These are phyloP conservation scores for Adineta ricciae DNA, from an alignment of 2,888 invertebrate genomes.

Conservation along the genomic window DNA sequence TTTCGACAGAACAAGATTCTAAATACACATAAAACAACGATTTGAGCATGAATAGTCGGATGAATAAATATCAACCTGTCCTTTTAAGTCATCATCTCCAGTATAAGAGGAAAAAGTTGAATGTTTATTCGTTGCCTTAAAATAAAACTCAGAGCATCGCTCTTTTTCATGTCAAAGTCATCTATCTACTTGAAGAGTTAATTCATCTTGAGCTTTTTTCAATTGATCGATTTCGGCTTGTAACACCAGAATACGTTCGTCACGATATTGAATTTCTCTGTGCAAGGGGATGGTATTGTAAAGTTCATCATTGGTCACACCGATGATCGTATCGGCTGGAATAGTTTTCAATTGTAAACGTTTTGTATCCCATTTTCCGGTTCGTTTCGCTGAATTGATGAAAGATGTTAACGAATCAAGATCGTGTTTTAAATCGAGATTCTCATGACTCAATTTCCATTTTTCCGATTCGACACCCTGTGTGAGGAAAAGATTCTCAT, in stretches of 20 bases:
- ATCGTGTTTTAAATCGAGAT: conserved; percentile 44
- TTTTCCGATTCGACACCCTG: conserved; percentile 1
- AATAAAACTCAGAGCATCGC: background rate
- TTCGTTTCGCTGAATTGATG: conserved; percentile 40
- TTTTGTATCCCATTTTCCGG: conserved; percentile 42
- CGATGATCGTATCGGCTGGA: background rate
- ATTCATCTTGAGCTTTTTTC: background rate
- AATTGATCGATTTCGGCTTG: conserved; percentile 22
- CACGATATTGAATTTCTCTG: conserved; percentile 22
- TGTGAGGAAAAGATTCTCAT: background rate
- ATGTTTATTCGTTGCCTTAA: background rate
- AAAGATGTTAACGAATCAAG: conserved; percentile 42
- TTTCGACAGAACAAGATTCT: background rate
- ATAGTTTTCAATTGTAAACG: background rate
- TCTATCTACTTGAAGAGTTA: background rate
- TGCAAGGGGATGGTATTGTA: background rate
- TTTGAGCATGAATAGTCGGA: too few species aligned
- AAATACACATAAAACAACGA: background rate
- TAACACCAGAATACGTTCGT: conserved; percentile 26
- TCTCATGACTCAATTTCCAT: conserved; percentile 40
- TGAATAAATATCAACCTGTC: background rate
- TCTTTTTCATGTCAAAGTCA: background rate
- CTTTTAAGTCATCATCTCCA: background rate
- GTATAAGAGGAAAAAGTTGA: background rate
- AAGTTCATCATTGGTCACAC: background rate